Base-by-base conservation (phyloP, 2,888 invertebrate species). In the Calameuta filiformis region DNA sequence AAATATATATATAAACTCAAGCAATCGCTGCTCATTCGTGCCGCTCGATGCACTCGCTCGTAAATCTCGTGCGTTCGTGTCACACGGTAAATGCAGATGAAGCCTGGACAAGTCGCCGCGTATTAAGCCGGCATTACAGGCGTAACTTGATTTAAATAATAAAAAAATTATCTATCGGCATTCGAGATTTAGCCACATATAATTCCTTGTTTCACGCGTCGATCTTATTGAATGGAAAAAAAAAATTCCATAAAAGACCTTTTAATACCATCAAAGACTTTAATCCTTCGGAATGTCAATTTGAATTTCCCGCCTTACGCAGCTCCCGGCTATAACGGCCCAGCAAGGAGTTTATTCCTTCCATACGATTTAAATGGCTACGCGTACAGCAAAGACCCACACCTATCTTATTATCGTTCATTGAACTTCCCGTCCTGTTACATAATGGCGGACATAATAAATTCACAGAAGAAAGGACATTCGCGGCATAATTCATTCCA, bases 201-300 rank as follows among this genome's bases (percentile, higher is more conserved):
- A 77, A 77, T 77, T 75, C 77, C 75, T 69, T 71, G 77, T 69
- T 77, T 75, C 71, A 77, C 69, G 75, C 75, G 75, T 75, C 35
- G 31, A 71, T 71, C 74, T 33, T 35, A 75, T 15, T 34, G 68
- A 31, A 68, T 68, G 12, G 35, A 30, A 30, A 76, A 69, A 69
- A 69, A 31, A 69, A 71, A 71, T 71, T 15, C 1, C 31, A 11
- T 3, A 73, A 68, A 76, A 31, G 73, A 73, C 76, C 76, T 76
- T 75, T 31, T 68, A 71, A 37, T 69, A 30, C 75, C 30, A 34
- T 30, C 56, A 33, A 76, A 76, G 78, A 78, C 76, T 23, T 78
- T 78, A 78, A 78, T 78, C 78, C 68, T 1, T 12, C 11, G 76
- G 73, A 78, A 78, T 33, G 76, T 69, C 68, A 78, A 56, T 56